Base-by-base conservation (phyloP, 1,140 invertebrate genomes). In the Trachymyrmex septentrionalis region DNA sequence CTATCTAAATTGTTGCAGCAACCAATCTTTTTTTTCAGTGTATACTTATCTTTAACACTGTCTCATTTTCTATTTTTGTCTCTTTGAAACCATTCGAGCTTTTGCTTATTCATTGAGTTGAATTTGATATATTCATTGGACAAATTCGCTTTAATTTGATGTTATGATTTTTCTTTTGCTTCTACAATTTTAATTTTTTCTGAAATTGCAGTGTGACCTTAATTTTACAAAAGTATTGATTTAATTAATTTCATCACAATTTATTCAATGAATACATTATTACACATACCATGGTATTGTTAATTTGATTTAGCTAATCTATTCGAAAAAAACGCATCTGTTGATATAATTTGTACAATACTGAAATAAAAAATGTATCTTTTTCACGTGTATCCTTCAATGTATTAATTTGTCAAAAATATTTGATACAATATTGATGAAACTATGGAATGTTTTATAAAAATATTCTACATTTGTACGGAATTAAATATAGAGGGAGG, bases 1-100 rank as follows among this genome's bases (percentile, higher is more conserved):
- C 30, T 30, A 4, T 30, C 30, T 3, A 30, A 30, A 30, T 30
- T 30, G 30, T 30, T 30, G 30, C 30, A 30, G 30, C 30, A 30
- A 30, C 3, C 3, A 30, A 30, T 30, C 30, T 30, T 30, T 34
- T 34, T 34, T 34, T 34, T 34, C 30, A 34, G 30, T 34, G 30
- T 34, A 50, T 69, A 75, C 63, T 73, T 88, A 81, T 88, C 48
- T 81, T 64, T 61, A 81, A 64, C 63, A 38, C 53, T 16, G 7
- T 50, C 27, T 48, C 34, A 30, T 61, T 57, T 57, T 77, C 10
- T n/a, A 5, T n/a, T 61, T 44, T 27, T 50, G 1, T 24, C 12
- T 44, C 19, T 3, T 55, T 16, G 7, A 27, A 44, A 48, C 48
- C 3, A 16, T 21, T 69, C 21, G 64, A 71, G 2, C 44, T 75